Conservation (phyloP, 1,140 invertebrate genomes). For the Lepidurus packardi region DNA sequence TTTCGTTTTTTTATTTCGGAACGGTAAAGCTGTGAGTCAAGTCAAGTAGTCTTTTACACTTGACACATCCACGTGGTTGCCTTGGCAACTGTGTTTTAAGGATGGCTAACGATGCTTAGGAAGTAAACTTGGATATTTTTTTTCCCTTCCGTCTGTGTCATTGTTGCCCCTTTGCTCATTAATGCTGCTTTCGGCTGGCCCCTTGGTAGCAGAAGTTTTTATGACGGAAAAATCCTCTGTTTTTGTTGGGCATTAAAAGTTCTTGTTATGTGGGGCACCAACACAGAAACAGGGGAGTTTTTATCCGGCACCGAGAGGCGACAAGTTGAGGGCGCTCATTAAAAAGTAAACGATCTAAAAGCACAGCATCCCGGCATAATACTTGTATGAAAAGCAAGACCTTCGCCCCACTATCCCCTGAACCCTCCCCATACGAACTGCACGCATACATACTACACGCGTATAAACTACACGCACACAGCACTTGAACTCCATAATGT, state of each 20-base stretch:
- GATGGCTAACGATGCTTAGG: slow-evolving; percentile 11
- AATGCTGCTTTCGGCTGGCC: slow-evolving; percentile 11
- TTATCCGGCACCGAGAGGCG: background rate
- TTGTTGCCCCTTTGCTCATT: slow-evolving; percentile 1
- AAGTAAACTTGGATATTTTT: background rate
- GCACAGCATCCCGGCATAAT: slow-evolving; percentile 13
- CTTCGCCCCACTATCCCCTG: too few relatives aligned
- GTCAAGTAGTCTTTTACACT: slow-evolving; percentile 22
- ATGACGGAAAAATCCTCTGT: background rate
- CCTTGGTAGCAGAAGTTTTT: background rate
- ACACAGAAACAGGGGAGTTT: background rate
- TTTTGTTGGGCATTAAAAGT: background rate
- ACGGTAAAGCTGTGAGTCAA: background rate
- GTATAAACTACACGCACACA: too few relatives aligned
- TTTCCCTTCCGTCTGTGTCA: background rate
- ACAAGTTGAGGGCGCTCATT: slow-evolving; percentile 2
- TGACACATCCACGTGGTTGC: slow-evolving; percentile 1
- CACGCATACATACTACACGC: too few relatives aligned
- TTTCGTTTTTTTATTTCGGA: background rate
- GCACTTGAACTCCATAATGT: too few relatives aligned
- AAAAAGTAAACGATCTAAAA: slow-evolving; percentile 22
- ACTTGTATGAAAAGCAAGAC: background rate
- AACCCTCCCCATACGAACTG: too few relatives aligned
- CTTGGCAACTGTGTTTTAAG: slow-evolving; percentile 6
- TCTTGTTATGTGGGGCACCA: background rate